Evolutionary conservation across 2,888 invertebrate species (phyloP), one percentile per base, ranked within the genome.

Genomic region (Xestia c-nigrum): DNA sequence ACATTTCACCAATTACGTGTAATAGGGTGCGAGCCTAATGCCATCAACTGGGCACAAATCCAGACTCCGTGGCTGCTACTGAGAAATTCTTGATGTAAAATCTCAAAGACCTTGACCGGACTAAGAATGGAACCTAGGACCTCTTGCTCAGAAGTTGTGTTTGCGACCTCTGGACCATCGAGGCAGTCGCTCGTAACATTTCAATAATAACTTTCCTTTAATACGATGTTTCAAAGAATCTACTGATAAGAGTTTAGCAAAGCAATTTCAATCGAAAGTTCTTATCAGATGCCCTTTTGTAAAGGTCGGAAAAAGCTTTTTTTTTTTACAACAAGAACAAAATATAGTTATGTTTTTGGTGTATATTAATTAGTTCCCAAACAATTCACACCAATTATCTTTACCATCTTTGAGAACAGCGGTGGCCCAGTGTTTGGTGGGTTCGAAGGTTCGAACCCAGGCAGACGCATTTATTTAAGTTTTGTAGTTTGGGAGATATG

Each of bases 221-320:
- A 43, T 19, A 46, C 12, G n/a, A 74, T 47, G 57, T 71, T 73
- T 40, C 7, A 7, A 71, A 47, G 55, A 57, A 38, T 14, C 47
- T 6, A 47, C 57, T 59, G 57, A 59, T 71, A 59, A 71, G 38
- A 71, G 19, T 47, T 4, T 47, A 47, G 7, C 40, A 16, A 66
- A 76, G 77, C 40, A 59, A 76, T 76, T 76, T 77, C 19, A 66
- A 50, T 76, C 5, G 16, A 57, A 47, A 74, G 16, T 57, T 65
- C 21, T 57, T 57, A 57, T 40, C 77, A 47, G 38, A 47, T 19
- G 21, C 50, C 46, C 10, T 38, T 31, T 40, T n/a, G 10, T 2
- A 55, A 65, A 76, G 47, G 61, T 63, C 50, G 9, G 12, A 5
- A 1, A 24, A 64, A 55, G 24, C 24, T 10, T 7, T 16, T 72